These are phyloP conservation scores for Lepidocolaptes lacrymiger DNA, from an alignment of 2,797 vertebrate species.

Conservation along the genomic window DNA sequence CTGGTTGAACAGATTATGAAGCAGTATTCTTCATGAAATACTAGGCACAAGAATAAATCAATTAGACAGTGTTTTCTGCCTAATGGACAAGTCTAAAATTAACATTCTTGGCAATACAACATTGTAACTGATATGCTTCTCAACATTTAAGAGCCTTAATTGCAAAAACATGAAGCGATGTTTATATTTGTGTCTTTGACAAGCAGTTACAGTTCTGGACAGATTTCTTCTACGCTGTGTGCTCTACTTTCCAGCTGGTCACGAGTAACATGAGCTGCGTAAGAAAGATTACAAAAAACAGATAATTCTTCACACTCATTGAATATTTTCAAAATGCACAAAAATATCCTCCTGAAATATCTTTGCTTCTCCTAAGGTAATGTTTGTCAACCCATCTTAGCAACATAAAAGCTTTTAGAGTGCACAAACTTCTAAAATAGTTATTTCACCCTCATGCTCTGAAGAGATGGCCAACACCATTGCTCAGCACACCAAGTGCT, in stretches of 20 bases:
- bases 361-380: neutral
- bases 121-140: constrained; percentile 72
- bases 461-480: neutral
- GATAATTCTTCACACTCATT: neutral
- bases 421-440: neutral
- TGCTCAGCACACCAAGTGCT: neutral
- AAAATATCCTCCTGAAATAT: neutral
- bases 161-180: constrained; percentile 71
- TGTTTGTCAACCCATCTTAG: neutral
- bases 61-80: constrained; percentile 70
- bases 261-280: constrained; percentile 70
- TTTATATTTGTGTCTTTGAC: constrained; percentile 68
- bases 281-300: constrained; percentile 37
- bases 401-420: neutral
- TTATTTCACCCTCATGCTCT: neutral
- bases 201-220: constrained; percentile 71
- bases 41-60: constrained; percentile 74
- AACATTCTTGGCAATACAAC: constrained; percentile 78
- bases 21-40: constrained; percentile 66
- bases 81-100: constrained; percentile 68
- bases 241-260: constrained; percentile 73
- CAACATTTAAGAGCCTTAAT: constrained; percentile 70
- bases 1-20: constrained; percentile 59
- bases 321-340: neutral
- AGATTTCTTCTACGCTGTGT: constrained; percentile 75